Evolutionary conservation across 1,140 invertebrate species (phyloP).

Genomic region (Thalassaphorura encarpata): DNA sequence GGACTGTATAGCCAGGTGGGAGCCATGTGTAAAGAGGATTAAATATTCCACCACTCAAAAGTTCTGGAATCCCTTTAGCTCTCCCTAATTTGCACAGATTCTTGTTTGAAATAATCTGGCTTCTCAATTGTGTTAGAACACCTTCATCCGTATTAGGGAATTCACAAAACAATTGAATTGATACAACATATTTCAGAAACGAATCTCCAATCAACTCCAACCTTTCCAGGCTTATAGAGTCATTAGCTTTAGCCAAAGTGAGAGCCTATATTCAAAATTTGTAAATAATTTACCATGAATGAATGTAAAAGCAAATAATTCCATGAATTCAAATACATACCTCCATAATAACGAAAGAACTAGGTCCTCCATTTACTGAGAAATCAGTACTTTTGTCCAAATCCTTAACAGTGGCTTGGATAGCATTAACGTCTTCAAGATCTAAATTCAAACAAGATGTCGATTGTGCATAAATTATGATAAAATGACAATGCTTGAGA

Average conservation of each 20-base stretch:
- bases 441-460: too few species aligned
- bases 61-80: slow-evolving; percentile 8
- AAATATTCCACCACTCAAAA: slow-evolving; percentile 19
- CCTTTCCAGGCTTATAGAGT: slow-evolving; percentile 15
- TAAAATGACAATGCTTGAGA: too few species aligned
- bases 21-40: slow-evolving; percentile 15
- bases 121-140: slow-evolving; percentile 13
- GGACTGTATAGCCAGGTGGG: slow-evolving; percentile 3
- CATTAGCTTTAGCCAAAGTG: slow-evolving; percentile 13
- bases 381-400: not conserved
- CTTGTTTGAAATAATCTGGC: slow-evolving; percentile 16
- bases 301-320: not conserved
- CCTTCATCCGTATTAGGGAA: slow-evolving; percentile 19
- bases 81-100: slow-evolving; percentile 12
- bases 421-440: too few species aligned
- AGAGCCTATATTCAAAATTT: slow-evolving; percentile 7
- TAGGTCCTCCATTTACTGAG: not conserved
- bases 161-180: slow-evolving; percentile 6
- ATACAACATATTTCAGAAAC: slow-evolving; percentile 18
- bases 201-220: slow-evolving; percentile 31
- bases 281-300: not conserved
- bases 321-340: not conserved
- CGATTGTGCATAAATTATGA: too few species aligned
- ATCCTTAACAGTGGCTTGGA: not conserved
- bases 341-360: not conserved